phyloP scores from a whole-genome alignment of 2,888 invertebrate species.

The Rhopalosiphum nymphaeae region DNA sequence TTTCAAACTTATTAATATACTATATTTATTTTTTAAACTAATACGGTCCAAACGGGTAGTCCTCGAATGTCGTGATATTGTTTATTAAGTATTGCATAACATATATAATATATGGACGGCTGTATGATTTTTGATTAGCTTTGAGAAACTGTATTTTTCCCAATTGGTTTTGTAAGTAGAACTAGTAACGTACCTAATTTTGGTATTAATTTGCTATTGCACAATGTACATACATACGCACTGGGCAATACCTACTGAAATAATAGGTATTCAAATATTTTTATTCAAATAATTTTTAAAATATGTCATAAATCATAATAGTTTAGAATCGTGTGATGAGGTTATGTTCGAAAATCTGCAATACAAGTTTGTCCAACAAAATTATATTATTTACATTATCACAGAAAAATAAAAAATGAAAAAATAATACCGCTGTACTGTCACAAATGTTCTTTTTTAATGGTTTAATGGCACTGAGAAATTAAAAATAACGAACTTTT shows the following conservation, averaged over 20 bases:
- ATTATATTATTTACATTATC: conserved; percentile 63
- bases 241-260: background rate
- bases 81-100: conserved; percentile 44
- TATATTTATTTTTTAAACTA: conserved; percentile 19
- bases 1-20: conserved; percentile 38
- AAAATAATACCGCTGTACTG: conserved; percentile 16
- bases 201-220: background rate
- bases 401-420: conserved; percentile 55
- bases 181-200: background rate
- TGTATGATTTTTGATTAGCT: conserved; percentile 42
- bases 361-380: conserved; percentile 18
- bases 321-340: background rate
- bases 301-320: background rate
- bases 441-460: background rate
- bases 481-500: background rate
- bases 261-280: background rate
- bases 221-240: background rate
- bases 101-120: conserved; percentile 55
- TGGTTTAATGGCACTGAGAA: conserved; percentile 19
- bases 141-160: conserved; percentile 26
- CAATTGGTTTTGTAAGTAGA: background rate
- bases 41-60: conserved; percentile 33
- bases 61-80: conserved; percentile 25
- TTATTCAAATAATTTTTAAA: background rate
- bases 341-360: background rate